Conservation (phyloP, 1,140 invertebrate species). For the Saxidomus purpurata region DNA sequence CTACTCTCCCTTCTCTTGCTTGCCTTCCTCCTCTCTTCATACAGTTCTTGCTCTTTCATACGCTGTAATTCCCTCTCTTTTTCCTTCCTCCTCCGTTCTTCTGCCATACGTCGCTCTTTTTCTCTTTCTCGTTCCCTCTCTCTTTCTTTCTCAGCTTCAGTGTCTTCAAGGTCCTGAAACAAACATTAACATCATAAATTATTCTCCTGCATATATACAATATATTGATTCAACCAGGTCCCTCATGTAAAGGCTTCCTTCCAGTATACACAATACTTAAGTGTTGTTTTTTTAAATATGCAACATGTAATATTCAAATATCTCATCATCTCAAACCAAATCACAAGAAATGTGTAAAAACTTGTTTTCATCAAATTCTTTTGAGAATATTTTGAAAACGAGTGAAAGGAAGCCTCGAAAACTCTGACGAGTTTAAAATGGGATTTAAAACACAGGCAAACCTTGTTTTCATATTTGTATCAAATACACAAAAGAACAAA, state of each 20-base stretch:
- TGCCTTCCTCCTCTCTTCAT: constrained; percentile 70
- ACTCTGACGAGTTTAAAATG: not conserved
- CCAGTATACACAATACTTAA: not conserved
- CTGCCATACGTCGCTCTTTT: constrained; percentile 74
- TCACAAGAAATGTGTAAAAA: too few species aligned
- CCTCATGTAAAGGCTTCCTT: constrained; percentile 18
- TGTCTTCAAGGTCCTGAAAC: constrained; percentile 84
- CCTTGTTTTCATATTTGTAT: too few species aligned
- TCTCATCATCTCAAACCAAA: too few species aligned
- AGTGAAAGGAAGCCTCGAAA: not conserved
- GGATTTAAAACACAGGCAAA: constrained; percentile 1
- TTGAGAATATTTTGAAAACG: too few species aligned
- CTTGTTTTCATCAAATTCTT: too few species aligned
- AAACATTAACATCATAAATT: constrained; percentile 37
- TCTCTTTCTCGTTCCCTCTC: constrained; percentile 73
- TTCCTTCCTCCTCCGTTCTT: constrained; percentile 62
- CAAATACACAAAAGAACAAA: too few species aligned
- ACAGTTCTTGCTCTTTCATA: constrained; percentile 75
- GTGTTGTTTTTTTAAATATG: too few species aligned
- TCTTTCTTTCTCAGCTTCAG: constrained; percentile 82
- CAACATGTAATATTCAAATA: too few species aligned
- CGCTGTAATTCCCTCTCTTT: constrained; percentile 78
- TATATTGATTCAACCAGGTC: not conserved
- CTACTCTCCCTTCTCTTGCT: constrained; percentile 65
- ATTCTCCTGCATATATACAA: constrained; percentile 49